Base-by-base conservation (phyloP, 2,113 vertebrate species). In the Salminus brasiliensis region DNA sequence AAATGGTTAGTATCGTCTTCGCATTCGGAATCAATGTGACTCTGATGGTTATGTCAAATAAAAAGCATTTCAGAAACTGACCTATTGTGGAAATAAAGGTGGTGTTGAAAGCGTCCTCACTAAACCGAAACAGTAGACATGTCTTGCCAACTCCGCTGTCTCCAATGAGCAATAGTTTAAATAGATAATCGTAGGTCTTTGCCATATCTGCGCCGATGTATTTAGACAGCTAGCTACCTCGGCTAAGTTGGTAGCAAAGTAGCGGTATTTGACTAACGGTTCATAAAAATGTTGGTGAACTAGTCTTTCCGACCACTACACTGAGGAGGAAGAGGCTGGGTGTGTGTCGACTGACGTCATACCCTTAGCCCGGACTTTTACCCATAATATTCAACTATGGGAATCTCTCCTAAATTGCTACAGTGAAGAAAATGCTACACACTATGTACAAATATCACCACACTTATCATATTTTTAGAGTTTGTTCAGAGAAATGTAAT, bases 61-160 rank as follows among this genome's bases (percentile, higher is more conserved):
- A n/a, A n/a, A n/a, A n/a, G n/a, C n/a, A n/a, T n/a, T n/a, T n/a
- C n/a, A n/a, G n/a, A n/a, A 66, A 86, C 91, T 90, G 85, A 93
- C 94, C 94, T 90, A 95, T 96, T 70, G 94, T 95, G 81, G 95
- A 96, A 87, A 94, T 94, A 88, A 94, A 94, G 90, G 93, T 94
- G 90, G 93, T 94, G 25, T 94, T 94, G 88, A 94, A 94, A 75
- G 93, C 93, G 89, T 94, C 92, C 84, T 95, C 94, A 89, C 93
- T 94, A 91, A 95, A 95, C 76, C 94, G 92, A 91, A 95, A 95
- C 65, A 95, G 93, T 81, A 94, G 87, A 87, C 94, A 95, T 84
- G 95, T 94, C 90, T 95, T 95, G 7, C 94, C 95, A 41, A 95
- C 93, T 30, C 93, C 91, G 72, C 93, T 94, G 87, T 94, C 93